These are phyloP conservation scores for Lasioglossum figueresi DNA, from an alignment of 2,888 invertebrate genomes.

Conservation along the genomic window DNA sequence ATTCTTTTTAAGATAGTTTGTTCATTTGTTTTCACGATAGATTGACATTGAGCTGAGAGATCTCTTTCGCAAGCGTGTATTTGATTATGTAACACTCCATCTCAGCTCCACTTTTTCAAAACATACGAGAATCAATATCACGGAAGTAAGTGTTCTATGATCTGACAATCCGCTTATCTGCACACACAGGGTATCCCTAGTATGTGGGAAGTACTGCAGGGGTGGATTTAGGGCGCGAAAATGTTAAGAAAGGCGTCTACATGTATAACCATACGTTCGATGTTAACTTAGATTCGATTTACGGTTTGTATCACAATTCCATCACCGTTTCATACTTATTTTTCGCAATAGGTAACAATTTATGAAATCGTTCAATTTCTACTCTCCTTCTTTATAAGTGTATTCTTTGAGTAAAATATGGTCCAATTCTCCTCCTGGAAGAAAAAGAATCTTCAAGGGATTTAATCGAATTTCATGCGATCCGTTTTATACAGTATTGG, in stretches of 20 bases:
- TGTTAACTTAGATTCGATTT: background rate
- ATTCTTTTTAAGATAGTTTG: no score
- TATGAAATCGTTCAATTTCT: background rate
- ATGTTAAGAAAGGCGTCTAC: background rate
- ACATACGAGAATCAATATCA: slow-evolving; percentile 8
- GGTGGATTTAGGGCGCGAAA: slow-evolving; percentile 9
- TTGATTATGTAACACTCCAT: background rate
- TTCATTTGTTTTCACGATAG: no score
- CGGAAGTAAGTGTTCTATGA: slow-evolving; percentile 7
- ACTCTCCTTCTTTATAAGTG: background rate
- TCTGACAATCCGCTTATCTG: slow-evolving; percentile 12
- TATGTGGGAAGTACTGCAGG: background rate
- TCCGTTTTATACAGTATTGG: no score
- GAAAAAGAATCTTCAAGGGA: no score
- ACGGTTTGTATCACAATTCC: background rate
- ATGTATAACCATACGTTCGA: background rate
- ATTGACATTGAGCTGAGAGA: background rate
- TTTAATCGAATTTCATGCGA: no score
- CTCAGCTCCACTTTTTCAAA: background rate
- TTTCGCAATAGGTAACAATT: background rate
- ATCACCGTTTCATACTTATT: background rate
- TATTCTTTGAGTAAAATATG: background rate
- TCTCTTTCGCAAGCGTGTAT: background rate
- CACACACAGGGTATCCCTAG: background rate
- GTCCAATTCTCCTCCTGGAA: no score